Evolutionary conservation across 2,797 vertebrate species (phyloP).

Genomic region (Mico argentatus): DNA sequence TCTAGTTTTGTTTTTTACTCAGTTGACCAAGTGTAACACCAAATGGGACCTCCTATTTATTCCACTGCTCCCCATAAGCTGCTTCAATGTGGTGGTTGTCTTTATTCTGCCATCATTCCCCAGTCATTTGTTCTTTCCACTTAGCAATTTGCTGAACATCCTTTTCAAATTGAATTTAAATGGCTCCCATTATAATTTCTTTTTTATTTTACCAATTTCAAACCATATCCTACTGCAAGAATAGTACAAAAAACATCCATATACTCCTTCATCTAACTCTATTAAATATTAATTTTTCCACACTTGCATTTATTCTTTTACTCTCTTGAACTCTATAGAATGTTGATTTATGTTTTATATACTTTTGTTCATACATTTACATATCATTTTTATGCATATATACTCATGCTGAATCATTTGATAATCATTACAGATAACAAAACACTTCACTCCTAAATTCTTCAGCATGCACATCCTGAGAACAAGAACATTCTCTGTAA

Average conservation of each 20-base stretch:
- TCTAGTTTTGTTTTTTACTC: not conserved
- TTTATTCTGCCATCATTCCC: not conserved
- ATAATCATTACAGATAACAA: not conserved
- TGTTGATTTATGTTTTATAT: not conserved
- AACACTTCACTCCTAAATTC: not conserved
- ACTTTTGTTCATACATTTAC: not conserved
- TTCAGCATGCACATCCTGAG: not conserved
- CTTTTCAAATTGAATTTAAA: not conserved
- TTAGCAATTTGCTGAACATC: not conserved
- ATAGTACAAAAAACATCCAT: not conserved
- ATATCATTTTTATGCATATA: not conserved
- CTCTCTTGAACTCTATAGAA: not conserved
- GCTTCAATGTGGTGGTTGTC: fast-evolving
- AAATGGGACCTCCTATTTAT: not conserved
- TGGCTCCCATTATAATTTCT: not conserved
- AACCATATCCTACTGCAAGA: not conserved
- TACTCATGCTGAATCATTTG: not conserved
- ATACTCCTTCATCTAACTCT: not conserved
- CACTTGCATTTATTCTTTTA: not conserved
- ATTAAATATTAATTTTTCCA: constrained; percentile 9
- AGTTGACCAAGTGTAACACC: not conserved
- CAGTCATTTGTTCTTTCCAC: not conserved
- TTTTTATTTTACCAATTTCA: constrained; percentile 14
- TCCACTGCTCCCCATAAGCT: not conserved
- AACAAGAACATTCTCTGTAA: not conserved